Evolutionary conservation across 2,113 vertebrate genomes (phyloP).

Genomic region (Gasterosteus nipponicus): DNA sequence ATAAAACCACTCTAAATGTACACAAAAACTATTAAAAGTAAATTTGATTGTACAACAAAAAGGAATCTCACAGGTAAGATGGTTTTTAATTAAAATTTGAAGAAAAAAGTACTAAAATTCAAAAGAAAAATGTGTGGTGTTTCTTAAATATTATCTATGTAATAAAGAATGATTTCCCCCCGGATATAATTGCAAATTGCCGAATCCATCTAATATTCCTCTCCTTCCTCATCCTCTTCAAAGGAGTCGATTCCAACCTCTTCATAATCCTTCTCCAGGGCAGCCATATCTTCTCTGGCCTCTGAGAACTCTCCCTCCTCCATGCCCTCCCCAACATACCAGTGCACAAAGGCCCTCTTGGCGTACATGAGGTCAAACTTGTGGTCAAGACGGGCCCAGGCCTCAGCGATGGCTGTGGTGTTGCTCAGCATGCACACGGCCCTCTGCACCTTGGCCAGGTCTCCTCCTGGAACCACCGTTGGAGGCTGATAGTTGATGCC

Average conservation of each 20-base stretch:
- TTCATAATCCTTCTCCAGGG: constrained; percentile 80
- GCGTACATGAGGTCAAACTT: constrained; percentile 90
- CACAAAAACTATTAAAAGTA: neutral
- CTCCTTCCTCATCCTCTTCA: constrained; percentile 72
- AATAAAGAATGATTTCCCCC: constrained; percentile 13
- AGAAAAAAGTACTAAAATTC: constrained; percentile 1
- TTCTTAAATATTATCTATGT: neutral
- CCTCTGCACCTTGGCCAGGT: constrained; percentile 86
- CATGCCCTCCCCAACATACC: constrained; percentile 88
- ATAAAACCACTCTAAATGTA: neutral
- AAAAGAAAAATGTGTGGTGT: neutral
- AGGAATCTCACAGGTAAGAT: neutral
- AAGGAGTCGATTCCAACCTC: constrained; percentile 75
- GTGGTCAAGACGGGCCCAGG: constrained; percentile 88
- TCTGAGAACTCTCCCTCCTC: constrained; percentile 83
- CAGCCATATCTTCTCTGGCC: constrained; percentile 78
- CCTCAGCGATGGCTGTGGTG: constrained; percentile 88
- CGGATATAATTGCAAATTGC: neutral
- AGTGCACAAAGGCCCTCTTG: constrained; percentile 87
- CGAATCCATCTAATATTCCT: constrained; percentile 64
- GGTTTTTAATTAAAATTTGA: neutral
- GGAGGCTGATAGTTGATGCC: constrained; percentile 89
- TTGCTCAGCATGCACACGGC: constrained; percentile 88
- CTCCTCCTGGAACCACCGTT: constrained; percentile 85
- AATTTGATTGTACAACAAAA: neutral